Evolutionary conservation across 2,888 invertebrate genomes (phyloP).

Genomic region (Cantharis nigra): DNA sequence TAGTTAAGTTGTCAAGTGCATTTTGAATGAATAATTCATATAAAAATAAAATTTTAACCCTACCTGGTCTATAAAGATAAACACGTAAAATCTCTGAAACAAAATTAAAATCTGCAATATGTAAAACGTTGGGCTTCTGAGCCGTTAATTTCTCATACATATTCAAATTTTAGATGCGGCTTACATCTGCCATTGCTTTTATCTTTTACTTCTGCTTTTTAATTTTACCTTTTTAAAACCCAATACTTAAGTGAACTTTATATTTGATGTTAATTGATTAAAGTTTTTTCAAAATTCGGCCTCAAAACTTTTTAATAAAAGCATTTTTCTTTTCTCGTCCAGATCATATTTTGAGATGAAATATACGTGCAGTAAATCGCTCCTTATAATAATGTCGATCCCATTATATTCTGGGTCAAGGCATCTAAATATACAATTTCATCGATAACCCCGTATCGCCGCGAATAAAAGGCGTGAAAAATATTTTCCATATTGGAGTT

Average conservation of each 20-base stretch:
- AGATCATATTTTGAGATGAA: slow-evolving; percentile 10
- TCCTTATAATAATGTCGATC: slow-evolving; percentile 13
- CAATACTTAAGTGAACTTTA: slow-evolving; percentile 16
- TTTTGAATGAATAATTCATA: slow-evolving; percentile 22
- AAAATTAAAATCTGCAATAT: slow-evolving; percentile 30
- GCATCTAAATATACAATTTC: slow-evolving; percentile 31
- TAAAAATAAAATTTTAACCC: slow-evolving; percentile 19
- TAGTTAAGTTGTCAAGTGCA: not conserved
- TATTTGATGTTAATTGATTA: slow-evolving; percentile 13
- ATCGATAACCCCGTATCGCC: slow-evolving; percentile 28
- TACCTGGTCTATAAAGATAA: slow-evolving; percentile 30
- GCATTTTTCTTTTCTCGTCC: not conserved
- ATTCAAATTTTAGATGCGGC: slow-evolving; percentile 29
- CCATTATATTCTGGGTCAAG: slow-evolving; percentile 30
- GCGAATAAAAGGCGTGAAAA: slow-evolving; percentile 33
- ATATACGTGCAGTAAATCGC: slow-evolving; percentile 19
- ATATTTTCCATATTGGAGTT: slow-evolving; percentile 34
- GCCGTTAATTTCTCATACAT: slow-evolving; percentile 33
- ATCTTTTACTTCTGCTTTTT: slow-evolving; percentile 27
- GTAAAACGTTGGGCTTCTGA: slow-evolving; percentile 29
- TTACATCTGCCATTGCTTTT: slow-evolving; percentile 29
- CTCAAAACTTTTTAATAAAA: not conserved
- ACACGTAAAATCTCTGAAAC: slow-evolving; percentile 24
- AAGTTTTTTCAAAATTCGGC: not conserved
- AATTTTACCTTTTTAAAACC: slow-evolving; percentile 19